Conservation (phyloP, 2,888 invertebrate species). For the Amphipyra berbera region DNA sequence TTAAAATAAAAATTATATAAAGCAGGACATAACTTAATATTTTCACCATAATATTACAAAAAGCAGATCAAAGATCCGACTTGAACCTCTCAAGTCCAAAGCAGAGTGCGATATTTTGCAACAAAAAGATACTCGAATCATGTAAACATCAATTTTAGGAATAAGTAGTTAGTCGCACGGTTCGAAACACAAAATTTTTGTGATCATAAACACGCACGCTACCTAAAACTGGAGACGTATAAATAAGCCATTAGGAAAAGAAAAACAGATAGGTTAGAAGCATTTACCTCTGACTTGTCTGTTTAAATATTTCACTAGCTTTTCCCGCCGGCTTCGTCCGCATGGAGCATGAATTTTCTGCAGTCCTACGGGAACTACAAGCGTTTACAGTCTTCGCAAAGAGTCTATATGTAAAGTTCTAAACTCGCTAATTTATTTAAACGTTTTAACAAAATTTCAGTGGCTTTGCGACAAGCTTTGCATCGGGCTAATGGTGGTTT, state of each 20-base stretch:
- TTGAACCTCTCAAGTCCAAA: too few relatives aligned
- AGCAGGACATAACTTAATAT: too few relatives aligned
- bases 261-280: conserved; percentile 7
- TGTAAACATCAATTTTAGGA: too few relatives aligned
- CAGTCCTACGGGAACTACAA: conserved; percentile 34
- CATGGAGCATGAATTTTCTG: conserved; percentile 24
- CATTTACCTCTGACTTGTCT: conserved; percentile 7
- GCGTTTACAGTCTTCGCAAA: conserved; percentile 24
- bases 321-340: conserved; percentile 1
- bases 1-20: too few relatives aligned
- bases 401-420: conserved; percentile 21
- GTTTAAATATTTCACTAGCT: conserved; percentile 33
- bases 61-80: too few relatives aligned
- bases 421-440: conserved; percentile 30
- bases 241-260: not conserved
- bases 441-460: conserved; percentile 7
- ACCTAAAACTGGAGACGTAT: too few relatives aligned
- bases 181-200: too few relatives aligned
- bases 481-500: not conserved
- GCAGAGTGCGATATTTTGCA: too few relatives aligned
- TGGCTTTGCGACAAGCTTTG: conserved; percentile 1
- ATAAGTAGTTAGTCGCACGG: too few relatives aligned
- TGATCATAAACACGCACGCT: too few relatives aligned
- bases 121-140: too few relatives aligned
- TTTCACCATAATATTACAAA: too few relatives aligned